These are phyloP conservation scores for Sphaeridia pumilis DNA, from an alignment of 2,888 invertebrate species.

Conservation along the genomic window DNA sequence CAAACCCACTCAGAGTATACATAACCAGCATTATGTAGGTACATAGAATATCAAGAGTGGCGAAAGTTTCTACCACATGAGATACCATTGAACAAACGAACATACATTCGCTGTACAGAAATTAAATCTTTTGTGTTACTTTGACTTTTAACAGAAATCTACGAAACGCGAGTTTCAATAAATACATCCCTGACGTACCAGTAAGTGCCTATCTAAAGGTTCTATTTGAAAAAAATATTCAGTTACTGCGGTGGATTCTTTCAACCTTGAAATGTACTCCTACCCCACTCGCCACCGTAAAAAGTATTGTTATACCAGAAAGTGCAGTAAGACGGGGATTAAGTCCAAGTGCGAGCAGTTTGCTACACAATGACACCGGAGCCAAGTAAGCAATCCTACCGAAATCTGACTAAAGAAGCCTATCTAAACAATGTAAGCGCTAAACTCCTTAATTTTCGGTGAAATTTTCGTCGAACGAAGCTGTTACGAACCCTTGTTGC, in stretches of 20 bases:
- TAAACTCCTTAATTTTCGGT: slow-evolving; percentile 25
- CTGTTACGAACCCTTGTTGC: slow-evolving; percentile 59
- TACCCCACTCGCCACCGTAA: no score
- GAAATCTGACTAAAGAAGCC: no score
- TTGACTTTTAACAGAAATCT: not conserved
- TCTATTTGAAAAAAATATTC: no score
- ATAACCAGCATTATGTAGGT: slow-evolving; percentile 5
- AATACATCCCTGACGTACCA: not conserved
- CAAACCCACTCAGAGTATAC: not conserved
- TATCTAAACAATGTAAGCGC: no score
- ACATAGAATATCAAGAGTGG: slow-evolving; percentile 18
- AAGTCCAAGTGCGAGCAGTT: no score
- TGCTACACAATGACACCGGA: no score
- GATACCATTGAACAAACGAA: slow-evolving; percentile 1
- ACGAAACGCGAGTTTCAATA: not conserved
- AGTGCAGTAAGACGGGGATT: no score
- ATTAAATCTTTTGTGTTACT: not conserved
- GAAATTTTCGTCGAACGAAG: slow-evolving; percentile 36
- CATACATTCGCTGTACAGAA: not conserved
- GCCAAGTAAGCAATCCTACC: no score
- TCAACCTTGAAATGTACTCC: no score
- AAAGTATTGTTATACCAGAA: no score
- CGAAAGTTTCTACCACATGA: slow-evolving; percentile 4
- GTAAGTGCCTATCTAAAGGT: no score
- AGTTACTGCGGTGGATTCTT: no score